Conservation (phyloP, 2,113 vertebrate genomes). For the Daboia siamensis region DNA sequence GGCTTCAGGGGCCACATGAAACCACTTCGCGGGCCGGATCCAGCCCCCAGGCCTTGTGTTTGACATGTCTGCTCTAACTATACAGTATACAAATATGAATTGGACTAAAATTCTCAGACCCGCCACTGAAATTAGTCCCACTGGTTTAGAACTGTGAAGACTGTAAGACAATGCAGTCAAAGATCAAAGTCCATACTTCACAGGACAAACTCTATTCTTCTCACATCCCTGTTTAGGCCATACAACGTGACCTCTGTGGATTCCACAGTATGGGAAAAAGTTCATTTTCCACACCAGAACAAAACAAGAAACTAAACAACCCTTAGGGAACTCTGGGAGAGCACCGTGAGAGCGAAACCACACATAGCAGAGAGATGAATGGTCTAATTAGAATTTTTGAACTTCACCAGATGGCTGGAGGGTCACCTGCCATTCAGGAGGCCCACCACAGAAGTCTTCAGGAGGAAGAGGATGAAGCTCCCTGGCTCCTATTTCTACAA, state of each 20-base stretch:
- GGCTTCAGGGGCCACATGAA: too few relatives aligned
- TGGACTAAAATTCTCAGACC: not conserved
- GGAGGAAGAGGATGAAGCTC: not conserved
- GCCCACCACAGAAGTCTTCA: not conserved
- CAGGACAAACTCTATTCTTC: not conserved
- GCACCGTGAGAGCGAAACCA: not conserved
- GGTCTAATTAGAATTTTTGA: not conserved
- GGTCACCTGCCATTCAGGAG: not conserved
- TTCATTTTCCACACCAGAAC: rapidly evolving
- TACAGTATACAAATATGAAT: not conserved
- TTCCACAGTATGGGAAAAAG: not conserved
- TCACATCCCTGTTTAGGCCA: not conserved
- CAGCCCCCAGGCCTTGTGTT: too few relatives aligned
- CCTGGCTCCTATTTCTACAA: not conserved
- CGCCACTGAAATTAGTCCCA: not conserved
- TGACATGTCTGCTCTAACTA: not conserved
- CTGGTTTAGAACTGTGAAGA: not conserved
- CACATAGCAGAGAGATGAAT: not conserved
- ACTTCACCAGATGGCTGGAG: not conserved
- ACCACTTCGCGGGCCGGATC: too few relatives aligned
- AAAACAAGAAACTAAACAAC: not conserved
- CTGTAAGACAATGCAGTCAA: not conserved
- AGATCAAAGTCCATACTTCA: not conserved
- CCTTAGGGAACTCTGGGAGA: not conserved
- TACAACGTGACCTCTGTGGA: not conserved